Base-by-base conservation (phyloP, 2,797 vertebrate genomes). In the Poliocrania exsul region DNA sequence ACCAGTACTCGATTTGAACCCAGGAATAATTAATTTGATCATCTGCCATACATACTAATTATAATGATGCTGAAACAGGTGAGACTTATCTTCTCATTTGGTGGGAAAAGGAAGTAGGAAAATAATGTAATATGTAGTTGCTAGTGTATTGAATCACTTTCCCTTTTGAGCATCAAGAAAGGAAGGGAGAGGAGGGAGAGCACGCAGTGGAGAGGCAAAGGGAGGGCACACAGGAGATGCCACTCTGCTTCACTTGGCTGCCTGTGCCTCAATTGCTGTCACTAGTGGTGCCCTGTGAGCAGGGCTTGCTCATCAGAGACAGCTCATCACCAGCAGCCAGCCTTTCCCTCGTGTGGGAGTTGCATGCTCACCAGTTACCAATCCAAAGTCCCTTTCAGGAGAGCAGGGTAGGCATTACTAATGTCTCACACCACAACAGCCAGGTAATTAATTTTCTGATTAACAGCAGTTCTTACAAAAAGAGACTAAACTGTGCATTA, bases 1-100 rank as follows among this genome's bases (percentile, higher is more conserved):
- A 89, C 74, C 85, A 89, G 91, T 82, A 89, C 80, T 95, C 81
- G 84, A 93, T 92, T 81, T 91, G 70, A 93, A 86, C 92, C 33
- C 44, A 88, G 94, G 96, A 97, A 96, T 85, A 96, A 97, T 96
- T 97, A 96, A 97, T 92, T 90, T 86, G 83, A 92, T 91, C 47
- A 67, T 72, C 86, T 85, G 79, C 94, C 81, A 78, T 89, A 49
- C 33, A 57, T 92, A 90, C 93, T 96, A 93, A 96, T 97, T 81
- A 84, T 81, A 93, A 91, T 66, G 62, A 33, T 61, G 65, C 61
- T 88, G 73, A 92, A 94, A 81, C 29, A 42, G 87, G 88, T 81
- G 81, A 95, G 82, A 61, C 21, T 93, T 88, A 90, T 81, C 38
- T 78, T 74, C n/a, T 49, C 29, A 28, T 57, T 64, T 23, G 16